Conservation (phyloP, 1,140 invertebrate species). For the Plectrocnemia conspersa region DNA sequence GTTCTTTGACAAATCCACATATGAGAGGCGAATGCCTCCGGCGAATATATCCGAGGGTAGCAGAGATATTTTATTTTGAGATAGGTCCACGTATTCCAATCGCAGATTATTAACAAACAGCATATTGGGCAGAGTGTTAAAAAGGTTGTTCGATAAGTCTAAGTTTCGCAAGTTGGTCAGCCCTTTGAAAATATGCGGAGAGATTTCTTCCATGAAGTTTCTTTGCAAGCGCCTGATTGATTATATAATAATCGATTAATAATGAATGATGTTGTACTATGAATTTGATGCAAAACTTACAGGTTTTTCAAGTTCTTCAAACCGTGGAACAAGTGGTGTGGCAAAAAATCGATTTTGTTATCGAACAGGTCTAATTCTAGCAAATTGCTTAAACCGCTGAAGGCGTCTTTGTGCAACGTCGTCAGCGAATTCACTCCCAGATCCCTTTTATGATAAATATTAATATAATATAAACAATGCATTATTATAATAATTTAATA, state of each 20-base stretch:
- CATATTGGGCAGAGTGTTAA: slow-evolving; percentile 56
- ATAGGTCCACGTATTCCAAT: slow-evolving; percentile 64
- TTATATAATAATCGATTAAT: neutral
- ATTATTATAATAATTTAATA: neutral
- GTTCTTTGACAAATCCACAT: slow-evolving; percentile 61
- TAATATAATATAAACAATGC: too few species aligned
- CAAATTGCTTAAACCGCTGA: slow-evolving; percentile 62
- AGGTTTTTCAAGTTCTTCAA: slow-evolving; percentile 66
- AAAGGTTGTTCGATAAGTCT: slow-evolving; percentile 69
- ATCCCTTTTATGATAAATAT: too few species aligned
- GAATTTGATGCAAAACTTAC: slow-evolving; percentile 49
- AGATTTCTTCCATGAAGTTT: slow-evolving; percentile 65
- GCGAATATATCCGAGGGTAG: slow-evolving; percentile 53
- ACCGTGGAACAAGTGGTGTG: slow-evolving; percentile 66
- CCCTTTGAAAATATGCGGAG: slow-evolving; percentile 60
- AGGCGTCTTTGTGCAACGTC: slow-evolving; percentile 69
- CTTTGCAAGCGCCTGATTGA: slow-evolving; percentile 63
- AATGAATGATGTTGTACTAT: neutral
- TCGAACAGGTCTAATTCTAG: slow-evolving; percentile 72
- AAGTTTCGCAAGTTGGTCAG: slow-evolving; percentile 63
- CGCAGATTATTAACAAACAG: slow-evolving; percentile 60
- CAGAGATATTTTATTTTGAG: slow-evolving; percentile 62
- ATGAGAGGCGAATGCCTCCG: slow-evolving; percentile 50
- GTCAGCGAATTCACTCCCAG: slow-evolving; percentile 67
- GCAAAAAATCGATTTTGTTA: slow-evolving; percentile 72